Evolutionary conservation across 1,140 invertebrate genomes (phyloP), one percentile per base, ranked within the genome.

Genomic region (Atta texana): DNA sequence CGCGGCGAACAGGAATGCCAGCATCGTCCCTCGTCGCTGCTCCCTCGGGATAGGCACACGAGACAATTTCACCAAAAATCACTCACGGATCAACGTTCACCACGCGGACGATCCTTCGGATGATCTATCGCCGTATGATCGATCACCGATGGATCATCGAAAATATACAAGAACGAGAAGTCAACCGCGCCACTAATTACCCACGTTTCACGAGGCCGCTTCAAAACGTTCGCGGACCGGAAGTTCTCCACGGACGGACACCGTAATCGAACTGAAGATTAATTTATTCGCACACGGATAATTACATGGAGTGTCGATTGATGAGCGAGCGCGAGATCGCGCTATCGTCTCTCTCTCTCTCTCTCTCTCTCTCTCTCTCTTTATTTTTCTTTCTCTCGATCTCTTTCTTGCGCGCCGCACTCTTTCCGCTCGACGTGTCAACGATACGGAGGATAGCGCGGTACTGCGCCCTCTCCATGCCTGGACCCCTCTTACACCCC

Each of bases 401-500:
- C 55, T 31, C 31, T 31, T 10, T 49, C 5, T 49, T 57, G 61
- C 66, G 69, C 80, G 76, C 84, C 74, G 72, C 89, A 89, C 90
- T 91, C 90, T 91, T 91, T 91, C 89, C 80, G 53, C 87, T 87
- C 66, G 87, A 91, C 91, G 92, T 93, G 91, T 90, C 88, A 87
- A 89, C 92, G 89, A 89, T 88, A 90, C 93, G 92, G 87, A 93
- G 92, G 93, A 93, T 93, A 84, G 93, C 92, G 93, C 93, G 92
- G 87, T 91, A 94, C 93, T 94, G 93, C 93, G 93, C 93, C 92
- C 91, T 93, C 91, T 91, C 92, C 93, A 93, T 92, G 91, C 87
- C 85, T 92, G 87, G 88, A 94, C 85, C 92, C 88, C 86, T 87
- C 74, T 87, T 85, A 68, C 76, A 92, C 91, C 93, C 93, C 92